Base-by-base conservation (phyloP, 2,888 invertebrate species). In the Abrostola triplasia region DNA sequence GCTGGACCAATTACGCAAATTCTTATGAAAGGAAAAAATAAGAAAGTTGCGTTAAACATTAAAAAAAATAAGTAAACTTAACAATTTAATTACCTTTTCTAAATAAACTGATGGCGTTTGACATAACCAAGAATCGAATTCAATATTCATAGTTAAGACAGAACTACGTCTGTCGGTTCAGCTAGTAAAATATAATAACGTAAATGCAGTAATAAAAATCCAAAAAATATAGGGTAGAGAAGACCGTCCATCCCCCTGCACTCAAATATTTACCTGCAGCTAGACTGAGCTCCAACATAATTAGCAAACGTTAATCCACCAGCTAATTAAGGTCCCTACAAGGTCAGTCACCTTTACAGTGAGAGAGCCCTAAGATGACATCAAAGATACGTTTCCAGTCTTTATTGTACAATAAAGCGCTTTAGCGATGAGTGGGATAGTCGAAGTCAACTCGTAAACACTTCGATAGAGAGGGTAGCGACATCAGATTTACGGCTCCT, bases 381-480 rank as follows among this genome's bases (percentile, higher is more conserved):
- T 54, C 56, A 49, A 63, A 60, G 73, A 58, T 68, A 67, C 66
- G 60, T 70, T 72, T 52, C 24, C 53, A 65, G 67, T 55, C 60
- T 79, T 79, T 77, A 77, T 73, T 60, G 66, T 66, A 70, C 67
- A 67, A 77, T 79, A 79, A 79, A 79, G 60, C 57, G 59, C 57
- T 77, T 63, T 55, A 62, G 63, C 70, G 55, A 63, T 68, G 77
- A 75, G 58, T 57, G 56, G 62, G 51, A 44, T 50, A 77, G 70
- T 69, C 69, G 59, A 59, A 69, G 65, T 64, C 64, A 69, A 68
- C 78, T 76, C 80, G 74, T 79, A 79, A 79, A 79, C 78, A 76
- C 76, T 67, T 74, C 70, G 72, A 74, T 74, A 64, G 70, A 75
- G 69, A 60, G 56, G 67, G 13, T 54, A 64, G 52, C 68, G 60